Evolutionary conservation across 2,888 invertebrate genomes (phyloP).

Genomic region (Corbicula japonica): DNA sequence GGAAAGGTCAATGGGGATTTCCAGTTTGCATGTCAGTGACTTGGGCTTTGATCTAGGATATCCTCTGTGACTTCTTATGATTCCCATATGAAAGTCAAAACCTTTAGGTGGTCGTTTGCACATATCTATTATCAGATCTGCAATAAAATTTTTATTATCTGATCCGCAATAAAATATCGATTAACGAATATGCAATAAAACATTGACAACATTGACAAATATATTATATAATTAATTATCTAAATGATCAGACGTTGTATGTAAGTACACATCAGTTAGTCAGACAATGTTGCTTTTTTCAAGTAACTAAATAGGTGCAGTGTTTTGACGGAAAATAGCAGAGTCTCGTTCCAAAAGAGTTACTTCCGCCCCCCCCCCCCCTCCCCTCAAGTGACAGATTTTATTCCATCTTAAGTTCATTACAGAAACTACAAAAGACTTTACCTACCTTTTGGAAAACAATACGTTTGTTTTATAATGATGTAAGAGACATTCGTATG

Average conservation of each 20-base stretch:
- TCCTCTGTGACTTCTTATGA: constrained; percentile 44
- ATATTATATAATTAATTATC: too few species aligned
- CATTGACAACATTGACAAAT: background rate
- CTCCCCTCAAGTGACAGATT: too few species aligned
- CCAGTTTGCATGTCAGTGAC: background rate
- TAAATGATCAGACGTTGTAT: too few species aligned
- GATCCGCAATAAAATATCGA: background rate
- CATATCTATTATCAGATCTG: constrained; percentile 43
- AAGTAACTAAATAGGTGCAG: too few species aligned
- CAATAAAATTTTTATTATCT: constrained; percentile 3
- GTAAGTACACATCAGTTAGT: too few species aligned
- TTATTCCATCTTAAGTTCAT: too few species aligned
- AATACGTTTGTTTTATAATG: constrained; percentile 44
- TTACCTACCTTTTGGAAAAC: constrained; percentile 56
- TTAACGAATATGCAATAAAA: background rate
- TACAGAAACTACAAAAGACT: too few species aligned
- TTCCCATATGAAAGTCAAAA: constrained; percentile 19
- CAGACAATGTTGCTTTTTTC: too few species aligned
- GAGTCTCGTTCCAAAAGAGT: too few species aligned
- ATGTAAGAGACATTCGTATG: constrained; percentile 26
- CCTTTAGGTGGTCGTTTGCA: constrained; percentile 15
- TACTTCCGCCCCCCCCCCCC: too few species aligned
- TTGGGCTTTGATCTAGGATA: constrained; percentile 27
- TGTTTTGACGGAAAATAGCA: too few species aligned
- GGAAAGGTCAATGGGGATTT: constrained; percentile 13